Base-by-base conservation (phyloP, 2,888 invertebrate genomes). In the Lymantria monacha region DNA sequence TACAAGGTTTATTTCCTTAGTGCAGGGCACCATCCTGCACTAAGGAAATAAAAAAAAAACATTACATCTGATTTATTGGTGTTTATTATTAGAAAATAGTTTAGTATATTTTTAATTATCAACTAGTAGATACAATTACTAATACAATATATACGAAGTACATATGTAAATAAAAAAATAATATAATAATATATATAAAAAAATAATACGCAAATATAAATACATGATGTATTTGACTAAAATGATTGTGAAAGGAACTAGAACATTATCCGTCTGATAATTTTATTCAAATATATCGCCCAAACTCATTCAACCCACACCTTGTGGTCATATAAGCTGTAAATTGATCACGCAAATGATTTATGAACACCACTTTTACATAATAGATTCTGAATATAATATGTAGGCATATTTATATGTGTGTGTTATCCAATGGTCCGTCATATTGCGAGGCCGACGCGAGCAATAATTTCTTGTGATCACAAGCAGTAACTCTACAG, bases 281-380 rank as follows among this genome's bases (percentile, higher is more conserved):
- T 72, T 73, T 73, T 70, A 76, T 79, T 75, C 64, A 74, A 78
- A 76, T 70, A 58, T 60, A 67, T 71, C 69, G 57, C 68, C 64
- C 70, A 70, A 69, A 70, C 70, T 69, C 68, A 72, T 69, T 72
- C 77, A 66, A 63, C 83, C 81, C 75, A 83, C 82, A 70, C 69
- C 55, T 61, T 48, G 46, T 57, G 61, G 61, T 68, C 66, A 55
- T 60, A 61, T 70, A 63, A 58, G 64, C 69, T 70, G 73, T 80
- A 80, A 80, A 80, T 79, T 79, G 77, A 79, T 81, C 71, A 68
- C 59, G 53, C 44, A 52, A 56, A 61, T 70, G 69, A 70, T 70
- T 77, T 79, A 83, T 79, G 73, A 65, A 68, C 66, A 59, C 61
- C 57, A 70, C 75, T 79, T 79, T 77, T 76, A 76, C 68, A 75